These are phyloP conservation scores for Lepidothrix coronata DNA, from an alignment of 2,113 vertebrate genomes.

Conservation along the genomic window DNA sequence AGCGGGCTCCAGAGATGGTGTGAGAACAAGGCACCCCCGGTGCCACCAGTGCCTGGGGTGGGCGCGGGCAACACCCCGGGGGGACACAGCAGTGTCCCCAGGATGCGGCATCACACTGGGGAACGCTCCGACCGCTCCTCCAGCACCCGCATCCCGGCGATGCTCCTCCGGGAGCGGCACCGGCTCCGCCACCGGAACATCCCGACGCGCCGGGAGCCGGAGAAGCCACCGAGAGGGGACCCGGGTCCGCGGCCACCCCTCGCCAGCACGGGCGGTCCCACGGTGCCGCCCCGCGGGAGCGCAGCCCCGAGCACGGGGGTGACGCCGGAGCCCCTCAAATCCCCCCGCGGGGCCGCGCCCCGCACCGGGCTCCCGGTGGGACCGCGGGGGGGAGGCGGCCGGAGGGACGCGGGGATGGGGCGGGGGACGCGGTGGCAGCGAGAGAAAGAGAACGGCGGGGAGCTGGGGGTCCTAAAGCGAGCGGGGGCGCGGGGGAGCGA, in stretches of 20 bases:
- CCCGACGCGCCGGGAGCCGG: background rate
- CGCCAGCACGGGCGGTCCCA: background rate
- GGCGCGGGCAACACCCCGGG: background rate
- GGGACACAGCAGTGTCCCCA: background rate
- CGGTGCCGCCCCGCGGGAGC: background rate
- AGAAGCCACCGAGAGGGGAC: background rate
- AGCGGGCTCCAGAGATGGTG: background rate
- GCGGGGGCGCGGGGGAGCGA: background rate
- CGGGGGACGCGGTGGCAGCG: constrained; percentile 1
- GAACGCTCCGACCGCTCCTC: background rate
- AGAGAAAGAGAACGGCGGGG: background rate
- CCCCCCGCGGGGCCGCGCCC: background rate
- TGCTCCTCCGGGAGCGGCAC: background rate
- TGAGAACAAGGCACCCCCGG: background rate
- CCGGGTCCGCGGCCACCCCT: too few species aligned
- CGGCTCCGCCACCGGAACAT: background rate
- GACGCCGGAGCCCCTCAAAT: background rate
- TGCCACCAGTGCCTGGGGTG: rapidly evolving
- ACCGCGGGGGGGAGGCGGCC: background rate
- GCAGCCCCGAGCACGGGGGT: background rate
- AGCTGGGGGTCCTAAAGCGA: background rate
- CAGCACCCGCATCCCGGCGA: background rate
- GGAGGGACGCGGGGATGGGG: background rate
- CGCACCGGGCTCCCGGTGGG: background rate
- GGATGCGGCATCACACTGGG: background rate